Percentiles rank a stretch among this genome's conserved stretches.
Evolutionary conservation across 2,797 vertebrate genomes (phyloP).

Genomic region (Steatocranus sp.): DNA sequence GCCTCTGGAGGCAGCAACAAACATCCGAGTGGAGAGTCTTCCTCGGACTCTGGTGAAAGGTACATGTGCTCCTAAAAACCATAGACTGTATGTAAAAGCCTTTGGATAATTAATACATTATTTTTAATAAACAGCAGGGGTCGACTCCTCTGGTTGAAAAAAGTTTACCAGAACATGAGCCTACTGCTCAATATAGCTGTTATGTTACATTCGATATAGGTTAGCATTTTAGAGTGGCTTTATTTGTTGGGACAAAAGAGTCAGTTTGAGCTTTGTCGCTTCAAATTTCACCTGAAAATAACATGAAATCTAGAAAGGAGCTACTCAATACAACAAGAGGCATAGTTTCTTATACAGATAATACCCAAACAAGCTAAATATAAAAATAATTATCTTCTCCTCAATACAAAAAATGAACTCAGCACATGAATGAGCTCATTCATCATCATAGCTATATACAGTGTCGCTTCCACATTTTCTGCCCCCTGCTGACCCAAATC

Average conservation of each 20-base stretch:
- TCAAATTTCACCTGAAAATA: background rate
- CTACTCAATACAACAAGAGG: background rate
- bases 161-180: background rate
- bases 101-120: background rate
- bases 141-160: background rate
- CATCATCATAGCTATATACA: background rate
- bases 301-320: background rate
- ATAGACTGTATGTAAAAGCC: accelerated
- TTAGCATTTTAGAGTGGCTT: background rate
- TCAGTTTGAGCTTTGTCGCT: accelerated
- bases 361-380: background rate
- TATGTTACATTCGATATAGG: accelerated
- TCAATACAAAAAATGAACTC: background rate
- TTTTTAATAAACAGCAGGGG: background rate
- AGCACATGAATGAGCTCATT: background rate
- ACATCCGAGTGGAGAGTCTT: too few relatives aligned
- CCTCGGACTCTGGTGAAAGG: too few relatives aligned
- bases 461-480: background rate
- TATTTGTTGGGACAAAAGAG: background rate
- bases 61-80: background rate
- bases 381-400: background rate
- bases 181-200: background rate
- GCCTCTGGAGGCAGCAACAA: too few relatives aligned
- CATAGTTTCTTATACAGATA: background rate
- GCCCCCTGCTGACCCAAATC: too few relatives aligned